Percentiles rank a stretch among this genome's conserved stretches.
Evolutionary conservation across 1,140 invertebrate species (phyloP).

Genomic region (Tetramorium simillimum): DNA sequence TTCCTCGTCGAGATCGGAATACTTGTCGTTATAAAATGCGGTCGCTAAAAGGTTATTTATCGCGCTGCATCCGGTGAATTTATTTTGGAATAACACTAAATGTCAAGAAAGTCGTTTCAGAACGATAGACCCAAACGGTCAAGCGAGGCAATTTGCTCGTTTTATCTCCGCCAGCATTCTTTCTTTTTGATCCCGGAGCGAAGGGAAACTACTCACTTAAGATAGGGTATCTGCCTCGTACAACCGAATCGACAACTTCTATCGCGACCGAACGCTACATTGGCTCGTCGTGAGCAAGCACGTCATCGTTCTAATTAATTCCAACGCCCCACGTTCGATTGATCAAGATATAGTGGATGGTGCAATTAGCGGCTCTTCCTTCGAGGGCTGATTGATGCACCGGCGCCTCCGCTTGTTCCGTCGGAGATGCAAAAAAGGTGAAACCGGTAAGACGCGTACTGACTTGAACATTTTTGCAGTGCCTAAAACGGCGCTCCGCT

Average conservation of each 20-base stretch:
- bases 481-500: background rate
- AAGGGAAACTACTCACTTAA: conserved; percentile 68
- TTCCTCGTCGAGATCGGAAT: background rate
- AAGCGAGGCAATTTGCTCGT: conserved; percentile 57
- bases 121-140: conserved; percentile 18
- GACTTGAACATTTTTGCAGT: conserved; percentile 34
- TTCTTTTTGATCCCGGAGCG: conserved; percentile 41
- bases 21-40: background rate
- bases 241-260: conserved; percentile 55
- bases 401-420: conserved; percentile 65
- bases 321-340: conserved; percentile 73
- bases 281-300: conserved; percentile 68
- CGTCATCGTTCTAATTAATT: conserved; percentile 80
- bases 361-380: conserved; percentile 75
- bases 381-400: conserved; percentile 75
- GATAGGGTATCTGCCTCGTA: conserved; percentile 67
- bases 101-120: background rate
- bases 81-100: conserved; percentile 50
- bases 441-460: conserved; percentile 30
- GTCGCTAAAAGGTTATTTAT: conserved; percentile 27
- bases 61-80: conserved; percentile 30
- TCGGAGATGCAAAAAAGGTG: conserved; percentile 36
- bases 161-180: conserved; percentile 51
- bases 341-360: conserved; percentile 77
- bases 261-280: conserved; percentile 44